These are phyloP conservation scores for Petromus typicus DNA, from an alignment of 2,113 vertebrate genomes.

Conservation along the genomic window DNA sequence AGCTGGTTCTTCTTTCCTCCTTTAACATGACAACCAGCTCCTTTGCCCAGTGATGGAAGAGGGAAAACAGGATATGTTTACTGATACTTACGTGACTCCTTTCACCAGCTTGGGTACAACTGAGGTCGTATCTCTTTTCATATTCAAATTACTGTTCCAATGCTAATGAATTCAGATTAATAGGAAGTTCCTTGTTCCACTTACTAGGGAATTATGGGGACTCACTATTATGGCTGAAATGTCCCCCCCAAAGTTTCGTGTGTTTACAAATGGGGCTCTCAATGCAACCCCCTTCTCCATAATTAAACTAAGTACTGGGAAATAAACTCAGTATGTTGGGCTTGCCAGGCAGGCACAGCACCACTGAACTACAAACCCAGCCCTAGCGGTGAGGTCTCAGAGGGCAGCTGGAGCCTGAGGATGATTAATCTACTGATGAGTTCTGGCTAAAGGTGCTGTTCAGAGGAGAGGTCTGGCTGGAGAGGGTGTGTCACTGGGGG, in stretches of 20 bases:
- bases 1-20: neutral
- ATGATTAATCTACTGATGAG: neutral
- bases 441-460: neutral
- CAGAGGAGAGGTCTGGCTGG: neutral
- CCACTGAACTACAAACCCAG: no score
- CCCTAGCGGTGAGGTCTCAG: neutral
- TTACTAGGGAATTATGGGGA: neutral
- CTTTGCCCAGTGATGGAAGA: neutral
- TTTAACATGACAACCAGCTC: neutral
- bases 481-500: neutral
- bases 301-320: no score
- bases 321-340: no score
- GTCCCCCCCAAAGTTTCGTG: neutral
- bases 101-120: neutral
- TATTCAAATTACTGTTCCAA: neutral
- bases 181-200: neutral
- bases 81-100: no score
- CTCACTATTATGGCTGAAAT: neutral
- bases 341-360: no score
- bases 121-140: neutral
- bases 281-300: no score
- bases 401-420: neutral
- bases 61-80: neutral
- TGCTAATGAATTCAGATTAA: neutral
- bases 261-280: neutral